These are phyloP conservation scores for Polydrusus tereticollis DNA, from an alignment of 2,888 invertebrate genomes.

Conservation along the genomic window DNA sequence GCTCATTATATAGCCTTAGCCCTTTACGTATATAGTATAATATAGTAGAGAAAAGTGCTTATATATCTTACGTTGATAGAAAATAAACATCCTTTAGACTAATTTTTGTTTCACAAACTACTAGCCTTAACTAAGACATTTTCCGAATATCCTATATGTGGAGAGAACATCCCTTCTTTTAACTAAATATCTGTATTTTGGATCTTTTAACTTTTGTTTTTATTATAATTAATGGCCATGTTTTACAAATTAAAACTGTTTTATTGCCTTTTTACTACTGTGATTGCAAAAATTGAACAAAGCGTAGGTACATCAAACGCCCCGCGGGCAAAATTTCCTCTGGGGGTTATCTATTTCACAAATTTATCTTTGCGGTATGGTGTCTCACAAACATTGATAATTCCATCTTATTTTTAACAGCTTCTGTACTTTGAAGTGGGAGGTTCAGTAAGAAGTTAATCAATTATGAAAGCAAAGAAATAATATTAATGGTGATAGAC, in stretches of 20 bases:
- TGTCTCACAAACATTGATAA: constrained; percentile 24
- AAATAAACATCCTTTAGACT: too few relatives aligned
- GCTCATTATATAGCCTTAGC: too few relatives aligned
- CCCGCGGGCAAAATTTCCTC: constrained; percentile 3
- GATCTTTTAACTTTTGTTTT: background rate
- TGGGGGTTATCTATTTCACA: constrained; percentile 11
- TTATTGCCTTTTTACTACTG: background rate
- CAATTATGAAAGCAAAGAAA: constrained; percentile 41
- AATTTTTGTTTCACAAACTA: too few relatives aligned
- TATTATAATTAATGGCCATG: background rate
- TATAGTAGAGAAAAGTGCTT: too few relatives aligned
- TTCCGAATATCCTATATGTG: too few relatives aligned
- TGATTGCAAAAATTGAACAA: background rate
- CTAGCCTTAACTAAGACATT: too few relatives aligned
- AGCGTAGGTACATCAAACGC: constrained; percentile 19
- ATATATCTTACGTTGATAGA: too few relatives aligned
- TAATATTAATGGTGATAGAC: constrained; percentile 28
- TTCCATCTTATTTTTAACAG: constrained; percentile 26
- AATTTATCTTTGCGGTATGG: constrained; percentile 16
- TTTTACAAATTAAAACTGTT: background rate
- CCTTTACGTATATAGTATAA: too few relatives aligned
- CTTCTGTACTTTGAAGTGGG: constrained; percentile 39
- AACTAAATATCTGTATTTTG: background rate
- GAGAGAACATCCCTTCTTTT: too few relatives aligned
- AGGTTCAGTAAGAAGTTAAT: constrained; percentile 38